Percentiles rank a stretch among this genome's conserved stretches.
These are phyloP conservation scores for Campoplex capitator DNA, from an alignment of 2,888 invertebrate genomes.

Conservation along the genomic window DNA sequence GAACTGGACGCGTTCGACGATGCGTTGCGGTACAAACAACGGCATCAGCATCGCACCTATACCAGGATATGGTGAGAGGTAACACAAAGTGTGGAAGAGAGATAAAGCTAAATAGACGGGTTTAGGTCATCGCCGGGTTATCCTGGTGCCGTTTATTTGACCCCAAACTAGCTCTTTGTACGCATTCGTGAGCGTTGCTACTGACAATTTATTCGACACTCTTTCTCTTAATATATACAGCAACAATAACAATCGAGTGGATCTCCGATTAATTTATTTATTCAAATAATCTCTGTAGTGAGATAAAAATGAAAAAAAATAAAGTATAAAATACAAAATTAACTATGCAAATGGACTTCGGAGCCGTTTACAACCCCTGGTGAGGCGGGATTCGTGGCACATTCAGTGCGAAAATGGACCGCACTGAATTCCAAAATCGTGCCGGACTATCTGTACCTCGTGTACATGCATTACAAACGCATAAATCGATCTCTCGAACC, in stretches of 20 bases:
- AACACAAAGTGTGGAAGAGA: slow-evolving; percentile 23
- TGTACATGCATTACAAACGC: not conserved
- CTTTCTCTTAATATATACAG: not conserved
- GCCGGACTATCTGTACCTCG: not conserved
- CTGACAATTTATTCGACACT: not conserved
- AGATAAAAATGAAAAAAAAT: not conserved
- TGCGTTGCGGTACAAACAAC: slow-evolving; percentile 64
- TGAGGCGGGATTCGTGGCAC: slow-evolving; percentile 32
- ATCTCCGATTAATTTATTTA: not conserved
- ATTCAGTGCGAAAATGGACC: slow-evolving; percentile 53
- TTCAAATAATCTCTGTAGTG: not conserved
- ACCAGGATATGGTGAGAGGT: not conserved
- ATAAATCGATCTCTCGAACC: not conserved
- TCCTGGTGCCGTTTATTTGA: slow-evolving; percentile 81
- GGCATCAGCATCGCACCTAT: slow-evolving; percentile 34
- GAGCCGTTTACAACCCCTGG: not conserved
- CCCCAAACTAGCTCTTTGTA: slow-evolving; percentile 67
- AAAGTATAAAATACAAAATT: not conserved
- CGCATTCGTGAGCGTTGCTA: not conserved
- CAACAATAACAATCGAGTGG: not conserved
- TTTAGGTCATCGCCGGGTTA: slow-evolving; percentile 75
- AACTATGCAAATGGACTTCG: not conserved
- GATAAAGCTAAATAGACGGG: slow-evolving; percentile 72
- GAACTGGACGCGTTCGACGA: slow-evolving; percentile 70
- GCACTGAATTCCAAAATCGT: slow-evolving; percentile 48